A percentile compares a stretch with the other conserved stretches of the same genome.
Conservation (phyloP, 2,797 vertebrate species). For the Propithecus perrieri region DNA sequence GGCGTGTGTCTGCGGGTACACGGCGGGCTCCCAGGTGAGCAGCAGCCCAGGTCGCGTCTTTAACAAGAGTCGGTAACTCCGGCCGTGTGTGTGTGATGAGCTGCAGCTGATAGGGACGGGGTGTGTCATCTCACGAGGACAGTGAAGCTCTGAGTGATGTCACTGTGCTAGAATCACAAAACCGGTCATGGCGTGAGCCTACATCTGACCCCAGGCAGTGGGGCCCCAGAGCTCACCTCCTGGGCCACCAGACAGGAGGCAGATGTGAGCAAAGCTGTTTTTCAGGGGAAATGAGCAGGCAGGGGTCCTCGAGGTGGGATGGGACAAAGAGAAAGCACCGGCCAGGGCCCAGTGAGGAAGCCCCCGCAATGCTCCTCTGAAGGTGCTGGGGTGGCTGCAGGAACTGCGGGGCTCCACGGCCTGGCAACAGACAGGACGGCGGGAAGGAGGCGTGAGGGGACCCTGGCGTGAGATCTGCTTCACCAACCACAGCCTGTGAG, state of each 20-base stretch:
- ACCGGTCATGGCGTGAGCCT: background rate
- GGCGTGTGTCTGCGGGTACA: accelerated
- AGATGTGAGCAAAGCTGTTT: accelerated
- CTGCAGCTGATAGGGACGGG: accelerated
- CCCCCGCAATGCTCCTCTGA: background rate
- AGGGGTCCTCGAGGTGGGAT: background rate
- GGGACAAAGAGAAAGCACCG: background rate
- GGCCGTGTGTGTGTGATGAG: accelerated
- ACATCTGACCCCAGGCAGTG: background rate
- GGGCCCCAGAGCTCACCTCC: background rate
- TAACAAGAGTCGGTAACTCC: accelerated
- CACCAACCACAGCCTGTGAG: background rate
- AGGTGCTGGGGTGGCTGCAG: too few relatives aligned
- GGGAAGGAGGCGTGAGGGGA: accelerated
- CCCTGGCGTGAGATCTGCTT: background rate
- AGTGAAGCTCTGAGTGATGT: background rate
- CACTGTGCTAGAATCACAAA: background rate
- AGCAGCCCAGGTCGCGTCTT: background rate
- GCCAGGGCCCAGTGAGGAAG: background rate
- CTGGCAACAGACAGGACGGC: background rate
- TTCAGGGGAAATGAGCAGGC: background rate
- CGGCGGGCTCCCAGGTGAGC: accelerated
- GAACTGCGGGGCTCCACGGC: accelerated
- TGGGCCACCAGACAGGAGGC: background rate
- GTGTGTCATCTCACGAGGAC: accelerated